Evolutionary conservation across 2,797 vertebrate species (phyloP), one percentile per base, ranked within the genome.

Genomic region (Halcyon leucocephala): DNA sequence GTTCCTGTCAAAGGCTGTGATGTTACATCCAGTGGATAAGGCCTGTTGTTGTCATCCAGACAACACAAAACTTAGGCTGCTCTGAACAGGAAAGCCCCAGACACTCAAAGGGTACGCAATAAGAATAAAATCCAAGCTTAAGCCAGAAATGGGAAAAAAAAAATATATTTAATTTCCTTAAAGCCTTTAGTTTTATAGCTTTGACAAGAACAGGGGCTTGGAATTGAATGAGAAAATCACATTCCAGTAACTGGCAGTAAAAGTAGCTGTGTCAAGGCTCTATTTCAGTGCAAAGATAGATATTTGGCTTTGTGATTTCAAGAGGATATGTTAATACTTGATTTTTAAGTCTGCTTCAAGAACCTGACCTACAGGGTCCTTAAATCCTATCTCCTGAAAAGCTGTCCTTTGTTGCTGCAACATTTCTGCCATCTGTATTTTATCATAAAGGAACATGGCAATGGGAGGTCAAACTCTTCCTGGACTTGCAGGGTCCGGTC

Each of bases 21-120:
- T 20, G 31, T 15, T 12, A 8, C 3, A 9, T 17, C 33, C 22
- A 12, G 39, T 31, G 76, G 29, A 35, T 49, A 49, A 80, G 41
- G 35, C 26, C 33, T 19, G 0, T 51, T 51, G 4, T 16, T 17
- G 18, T 48, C 20, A 58, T 14, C 60, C 49, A n/a, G 57, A 14
- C 37, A 65, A 39, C 9, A 16, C 29, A 33, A 71, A 39, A 3
- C 25, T 17, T 18, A 18, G 9, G 4, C 64, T 24, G 31, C n/a
- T 26, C 52, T n/a, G 54, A 37, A 77, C 17, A 4, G 31, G 42
- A 77, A 57, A 62, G 28, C 49, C 29, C 33, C 12, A 11, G 3
- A 21, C 60, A 44, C 24, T 49, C 71, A n/a, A 12, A 55, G 64
- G 28, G n/a, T 26, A 31, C 0, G 0, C 25, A 26, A 4, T 2